Evolutionary conservation across 2,888 invertebrate species (phyloP).

Genomic region (Lithophane socia): DNA sequence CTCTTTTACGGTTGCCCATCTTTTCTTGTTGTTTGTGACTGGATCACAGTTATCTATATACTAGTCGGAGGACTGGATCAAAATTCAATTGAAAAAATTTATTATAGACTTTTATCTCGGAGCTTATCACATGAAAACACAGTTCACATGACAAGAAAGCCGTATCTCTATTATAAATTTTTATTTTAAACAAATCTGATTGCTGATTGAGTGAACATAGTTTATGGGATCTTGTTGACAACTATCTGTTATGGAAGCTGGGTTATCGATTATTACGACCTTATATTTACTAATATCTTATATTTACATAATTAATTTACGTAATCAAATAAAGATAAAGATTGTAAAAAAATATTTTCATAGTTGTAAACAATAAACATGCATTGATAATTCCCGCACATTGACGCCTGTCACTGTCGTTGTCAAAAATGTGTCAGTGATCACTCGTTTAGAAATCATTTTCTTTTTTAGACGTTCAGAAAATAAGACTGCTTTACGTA

Average conservation of each 20-base stretch:
- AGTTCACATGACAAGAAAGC: slow-evolving; percentile 17
- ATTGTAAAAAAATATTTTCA: background rate
- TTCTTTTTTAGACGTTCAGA: background rate
- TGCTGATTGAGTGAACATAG: background rate
- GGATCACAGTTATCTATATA: background rate
- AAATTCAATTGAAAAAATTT: slow-evolving; percentile 24
- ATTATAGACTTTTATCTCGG: slow-evolving; percentile 34
- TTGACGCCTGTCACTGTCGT: slow-evolving; percentile 10
- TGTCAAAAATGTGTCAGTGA: slow-evolving; percentile 4
- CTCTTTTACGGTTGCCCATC: slow-evolving; percentile 88
- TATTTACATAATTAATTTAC: slow-evolving; percentile 2
- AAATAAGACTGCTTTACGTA: too few relatives aligned
- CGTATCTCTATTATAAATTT: slow-evolving; percentile 15
- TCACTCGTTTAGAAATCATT: background rate
- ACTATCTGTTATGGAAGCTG: background rate
- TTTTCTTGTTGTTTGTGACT: slow-evolving; percentile 22
- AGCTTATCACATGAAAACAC: slow-evolving; percentile 43
- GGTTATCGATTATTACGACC: slow-evolving; percentile 2
- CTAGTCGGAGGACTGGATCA: background rate
- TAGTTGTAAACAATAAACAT: slow-evolving; percentile 37
- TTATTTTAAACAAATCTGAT: background rate
- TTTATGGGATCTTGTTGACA: background rate
- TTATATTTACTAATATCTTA: background rate
- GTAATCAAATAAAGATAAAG: background rate
- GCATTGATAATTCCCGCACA: slow-evolving; percentile 13